Percentiles rank a stretch among this genome's conserved stretches.
phyloP scores from a whole-genome alignment of 92 coral and sea anemone genomes.

The Actinernus sp. region DNA sequence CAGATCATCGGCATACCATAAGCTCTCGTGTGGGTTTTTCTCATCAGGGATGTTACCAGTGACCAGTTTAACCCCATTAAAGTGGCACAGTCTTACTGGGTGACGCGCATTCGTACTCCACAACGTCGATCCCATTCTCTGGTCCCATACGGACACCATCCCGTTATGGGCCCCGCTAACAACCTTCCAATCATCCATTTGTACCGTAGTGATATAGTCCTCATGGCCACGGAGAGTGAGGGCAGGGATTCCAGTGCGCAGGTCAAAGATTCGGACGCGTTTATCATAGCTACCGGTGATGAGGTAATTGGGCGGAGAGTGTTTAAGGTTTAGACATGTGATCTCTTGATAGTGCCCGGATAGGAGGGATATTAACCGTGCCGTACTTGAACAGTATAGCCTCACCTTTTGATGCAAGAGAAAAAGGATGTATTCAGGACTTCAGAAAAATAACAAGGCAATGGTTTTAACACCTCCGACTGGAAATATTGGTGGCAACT shows the following conservation, averaged over 20 bases:
- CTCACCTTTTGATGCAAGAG: slow-evolving; percentile 70
- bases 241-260: slow-evolving; percentile 71
- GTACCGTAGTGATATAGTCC: slow-evolving; percentile 82
- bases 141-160: slow-evolving; percentile 92
- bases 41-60: slow-evolving; percentile 87
- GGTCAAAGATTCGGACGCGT: slow-evolving; percentile 89
- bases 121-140: slow-evolving; percentile 77
- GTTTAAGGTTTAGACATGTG: slow-evolving; percentile 83
- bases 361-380: slow-evolving; percentile 59
- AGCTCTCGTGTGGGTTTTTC: slow-evolving; percentile 61
- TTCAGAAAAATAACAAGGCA: neutral
- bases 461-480: neutral
- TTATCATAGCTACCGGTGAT: slow-evolving; percentile 92
- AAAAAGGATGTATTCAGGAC: neutral
- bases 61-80: slow-evolving; percentile 67
- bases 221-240: slow-evolving; percentile 83
- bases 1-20: slow-evolving; percentile 95
- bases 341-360: slow-evolving; percentile 88
- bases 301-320: slow-evolving; percentile 66
- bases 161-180: slow-evolving; percentile 96
- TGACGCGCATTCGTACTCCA: slow-evolving; percentile 95
- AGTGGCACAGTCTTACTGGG: slow-evolving; percentile 82
- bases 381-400: slow-evolving; percentile 75
- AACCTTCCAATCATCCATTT: slow-evolving; percentile 93
- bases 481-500: no score